Conservation (phyloP, 2,113 vertebrate genomes). For the Arenaria interpres region DNA sequence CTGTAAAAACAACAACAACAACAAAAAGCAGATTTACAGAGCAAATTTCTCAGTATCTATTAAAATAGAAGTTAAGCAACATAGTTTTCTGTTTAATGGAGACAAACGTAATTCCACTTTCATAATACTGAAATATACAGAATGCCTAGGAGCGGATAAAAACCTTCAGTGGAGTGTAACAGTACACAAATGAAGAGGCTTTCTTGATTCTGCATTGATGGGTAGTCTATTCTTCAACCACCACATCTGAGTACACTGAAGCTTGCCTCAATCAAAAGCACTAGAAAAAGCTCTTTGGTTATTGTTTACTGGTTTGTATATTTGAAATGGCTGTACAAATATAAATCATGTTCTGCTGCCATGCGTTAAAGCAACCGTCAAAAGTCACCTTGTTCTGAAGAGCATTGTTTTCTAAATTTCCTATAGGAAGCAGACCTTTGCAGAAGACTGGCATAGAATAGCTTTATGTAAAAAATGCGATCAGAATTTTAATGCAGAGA, state of each 20-base stretch:
- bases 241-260: neutral
- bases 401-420: neutral
- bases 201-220: neutral
- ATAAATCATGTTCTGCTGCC: neutral
- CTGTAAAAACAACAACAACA: neutral
- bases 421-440: neutral
- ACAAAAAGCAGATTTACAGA: neutral
- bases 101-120: neutral
- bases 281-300: neutral
- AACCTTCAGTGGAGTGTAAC: neutral
- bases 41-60: neutral
- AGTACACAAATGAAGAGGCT: neutral
- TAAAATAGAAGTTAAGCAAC: neutral
- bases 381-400: neutral
- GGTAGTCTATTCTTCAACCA: neutral
- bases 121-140: neutral
- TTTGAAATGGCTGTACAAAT: neutral
- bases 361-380: fast-evolving
- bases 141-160: neutral
- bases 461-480: neutral
- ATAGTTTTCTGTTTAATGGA: neutral
- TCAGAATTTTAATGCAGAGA: neutral
- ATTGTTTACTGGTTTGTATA: neutral
- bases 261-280: neutral
- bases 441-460: neutral